Evolutionary conservation across 2,113 vertebrate species (phyloP), one percentile per base, ranked within the genome.

Genomic region (Delphinus delphis): DNA sequence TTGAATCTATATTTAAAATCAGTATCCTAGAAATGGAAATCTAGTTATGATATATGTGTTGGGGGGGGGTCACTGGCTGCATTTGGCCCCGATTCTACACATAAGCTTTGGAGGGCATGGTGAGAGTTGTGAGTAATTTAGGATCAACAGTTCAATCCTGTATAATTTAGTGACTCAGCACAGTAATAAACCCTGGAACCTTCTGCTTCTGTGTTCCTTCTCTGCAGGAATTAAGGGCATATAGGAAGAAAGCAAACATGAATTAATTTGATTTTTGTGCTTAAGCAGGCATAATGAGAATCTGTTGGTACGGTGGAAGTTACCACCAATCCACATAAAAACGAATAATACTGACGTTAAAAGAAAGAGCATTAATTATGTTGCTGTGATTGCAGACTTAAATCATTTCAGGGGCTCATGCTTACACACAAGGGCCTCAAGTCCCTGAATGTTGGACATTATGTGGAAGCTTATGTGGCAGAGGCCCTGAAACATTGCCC

Each of bases 211-310:
- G 17, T 96, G 50, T 87, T 96, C 91, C 67, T 93, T 90, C 47
- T 93, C 82, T 68, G 53, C 9, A 67, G 50, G 67, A 95, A 86
- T 91, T 97, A 97, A 96, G 93, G 50, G 84, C 41, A 67, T 68
- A 47, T 23, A 90, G 96, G 97, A 97, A 97, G 83, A 97, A 96
- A 98, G 97, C 98, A 98, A 98, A 98, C 97, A 98, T 95, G 88
- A 98, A 98, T 98, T 98, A 98, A 98, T 98, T 99, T 98, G 88
- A 84, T 98, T 98, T 98, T 97, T 98, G 96, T 98, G 98, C 96
- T 97, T 98, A 98, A 98, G 98, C 97, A 98, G 96, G 96, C 96
- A 93, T 98, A 98, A 98, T 98, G 97, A 98, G 98, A 98, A 97
- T 97, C 98, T 98, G 96, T 98, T 98, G 98, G 97, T 98, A 98